Conservation (phyloP, 2,888 invertebrate species). For the Mythimna albipuncta region DNA sequence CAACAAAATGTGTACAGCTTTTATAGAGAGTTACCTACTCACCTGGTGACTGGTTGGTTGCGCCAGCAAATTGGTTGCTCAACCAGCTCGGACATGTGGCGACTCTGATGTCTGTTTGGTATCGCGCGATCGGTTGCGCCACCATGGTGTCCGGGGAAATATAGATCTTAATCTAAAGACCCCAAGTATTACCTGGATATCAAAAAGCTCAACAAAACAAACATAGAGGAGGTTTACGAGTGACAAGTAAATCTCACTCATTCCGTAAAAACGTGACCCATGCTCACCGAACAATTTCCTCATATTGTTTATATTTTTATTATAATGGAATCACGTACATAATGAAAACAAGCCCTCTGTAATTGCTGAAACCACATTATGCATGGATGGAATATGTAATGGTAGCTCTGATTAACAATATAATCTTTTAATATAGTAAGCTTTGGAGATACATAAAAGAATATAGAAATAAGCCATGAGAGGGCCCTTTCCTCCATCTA, state of each 20-base stretch:
- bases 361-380: slow-evolving; percentile 30
- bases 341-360: slow-evolving; percentile 45
- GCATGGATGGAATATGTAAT: slow-evolving; percentile 39
- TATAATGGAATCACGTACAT: slow-evolving; percentile 56
- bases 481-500: background rate
- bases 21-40: no score
- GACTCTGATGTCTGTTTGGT: no score
- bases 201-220: background rate
- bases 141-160: no score
- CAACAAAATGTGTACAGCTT: no score
- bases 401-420: background rate
- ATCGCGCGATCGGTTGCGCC: no score
- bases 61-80: no score
- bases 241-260: slow-evolving; percentile 8
- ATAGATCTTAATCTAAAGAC: no score
- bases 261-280: slow-evolving; percentile 24
- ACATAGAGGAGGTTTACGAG: slow-evolving; percentile 8
- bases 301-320: slow-evolving; percentile 38
- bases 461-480: background rate
- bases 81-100: no score
- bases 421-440: background rate
- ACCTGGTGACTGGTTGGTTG: no score
- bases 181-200: no score
- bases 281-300: slow-evolving; percentile 7
- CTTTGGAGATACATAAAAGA: background rate